A percentile compares a stretch with the other conserved stretches of the same genome.
Conservation (phyloP, 2,888 invertebrate genomes). For the Thyatira batis region DNA sequence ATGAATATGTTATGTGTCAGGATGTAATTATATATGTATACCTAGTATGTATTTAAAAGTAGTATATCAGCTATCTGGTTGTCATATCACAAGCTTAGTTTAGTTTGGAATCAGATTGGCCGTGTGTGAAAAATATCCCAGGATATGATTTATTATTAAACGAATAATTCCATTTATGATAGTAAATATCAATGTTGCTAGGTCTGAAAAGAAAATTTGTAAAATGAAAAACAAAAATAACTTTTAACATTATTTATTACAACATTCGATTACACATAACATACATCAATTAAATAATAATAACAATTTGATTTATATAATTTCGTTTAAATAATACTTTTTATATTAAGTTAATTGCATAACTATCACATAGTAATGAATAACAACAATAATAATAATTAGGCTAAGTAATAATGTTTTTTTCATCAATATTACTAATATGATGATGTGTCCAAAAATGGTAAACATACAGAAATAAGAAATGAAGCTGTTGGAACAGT, state of each 20-base stretch:
- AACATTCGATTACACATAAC: constrained; percentile 28
- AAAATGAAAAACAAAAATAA: background rate
- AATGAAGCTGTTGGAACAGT: too few species aligned
- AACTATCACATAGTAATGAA: constrained; percentile 7
- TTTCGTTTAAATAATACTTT: constrained; percentile 11
- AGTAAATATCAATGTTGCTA: too few species aligned
- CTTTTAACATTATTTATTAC: constrained; percentile 27
- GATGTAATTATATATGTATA: too few species aligned
- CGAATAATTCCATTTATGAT: too few species aligned
- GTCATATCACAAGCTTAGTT: too few species aligned
- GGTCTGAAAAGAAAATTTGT: background rate
- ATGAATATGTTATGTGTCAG: too few species aligned
- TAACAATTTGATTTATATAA: constrained; percentile 10
- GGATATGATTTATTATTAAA: too few species aligned
- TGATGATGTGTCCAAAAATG: background rate
- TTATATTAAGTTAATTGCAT: constrained; percentile 17
- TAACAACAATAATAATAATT: background rate
- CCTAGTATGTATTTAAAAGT: too few species aligned
- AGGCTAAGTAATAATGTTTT: background rate
- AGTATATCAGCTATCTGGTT: too few species aligned
- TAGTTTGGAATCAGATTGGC: too few species aligned
- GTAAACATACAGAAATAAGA: background rate
- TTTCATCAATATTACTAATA: background rate
- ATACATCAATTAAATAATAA: constrained; percentile 22
- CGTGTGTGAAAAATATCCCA: too few species aligned